A percentile compares a stretch with the other conserved stretches of the same genome.
phyloP scores from a whole-genome alignment of 2,888 invertebrate genomes.

The Hyppa rectilinea region DNA sequence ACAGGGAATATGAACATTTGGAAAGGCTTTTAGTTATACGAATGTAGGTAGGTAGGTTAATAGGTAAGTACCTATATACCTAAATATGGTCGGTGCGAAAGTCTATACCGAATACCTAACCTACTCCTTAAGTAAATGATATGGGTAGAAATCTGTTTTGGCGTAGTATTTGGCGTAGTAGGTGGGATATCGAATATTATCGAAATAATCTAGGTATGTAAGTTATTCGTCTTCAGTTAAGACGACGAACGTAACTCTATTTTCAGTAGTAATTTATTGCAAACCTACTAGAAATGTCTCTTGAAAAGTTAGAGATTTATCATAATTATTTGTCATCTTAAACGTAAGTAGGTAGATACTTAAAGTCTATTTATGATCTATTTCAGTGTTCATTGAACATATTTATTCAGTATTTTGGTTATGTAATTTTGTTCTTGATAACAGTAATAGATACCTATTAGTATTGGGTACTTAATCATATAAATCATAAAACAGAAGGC shows the following conservation, averaged over 20 bases:
- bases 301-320: background rate
- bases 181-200: background rate
- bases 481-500: conserved; percentile 5
- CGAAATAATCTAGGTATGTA: background rate
- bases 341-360: background rate
- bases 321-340: background rate
- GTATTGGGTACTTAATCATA: background rate
- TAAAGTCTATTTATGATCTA: background rate
- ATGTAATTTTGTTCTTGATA: too few species aligned
- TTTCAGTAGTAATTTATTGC: conserved; percentile 6
- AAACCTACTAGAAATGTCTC: background rate
- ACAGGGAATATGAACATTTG: conserved; percentile 24
- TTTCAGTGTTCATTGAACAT: background rate
- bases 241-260: background rate
- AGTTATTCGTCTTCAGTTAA: conserved; percentile 1
- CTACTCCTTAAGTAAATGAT: background rate
- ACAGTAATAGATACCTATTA: too few species aligned
- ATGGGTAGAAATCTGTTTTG: background rate
- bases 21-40: conserved; percentile 27
- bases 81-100: conserved; percentile 3
- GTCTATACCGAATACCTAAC: background rate
- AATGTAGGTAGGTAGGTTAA: too few species aligned
- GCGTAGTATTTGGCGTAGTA: too few species aligned
- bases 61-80: background rate
- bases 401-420: background rate